Evolutionary conservation across 2,888 invertebrate genomes (phyloP).

Genomic region (Lasioglossum marginatum): DNA sequence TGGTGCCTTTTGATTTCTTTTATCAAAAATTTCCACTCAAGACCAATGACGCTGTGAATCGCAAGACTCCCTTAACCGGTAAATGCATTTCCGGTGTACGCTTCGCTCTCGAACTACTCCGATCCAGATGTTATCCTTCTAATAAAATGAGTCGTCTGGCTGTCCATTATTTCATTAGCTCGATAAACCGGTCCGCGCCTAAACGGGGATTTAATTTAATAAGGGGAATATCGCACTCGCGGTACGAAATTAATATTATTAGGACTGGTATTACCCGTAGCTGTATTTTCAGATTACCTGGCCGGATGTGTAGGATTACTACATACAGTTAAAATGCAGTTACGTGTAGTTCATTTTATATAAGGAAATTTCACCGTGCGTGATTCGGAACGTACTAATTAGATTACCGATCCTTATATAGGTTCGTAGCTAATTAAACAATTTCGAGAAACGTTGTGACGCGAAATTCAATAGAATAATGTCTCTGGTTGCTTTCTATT

Average conservation of each 20-base stretch:
- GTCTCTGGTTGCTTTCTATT: no score
- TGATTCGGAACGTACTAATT: neutral
- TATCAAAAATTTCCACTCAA: no score
- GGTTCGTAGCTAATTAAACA: neutral
- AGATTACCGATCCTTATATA: neutral
- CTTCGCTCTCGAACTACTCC: neutral
- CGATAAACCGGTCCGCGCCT: conserved; percentile 18
- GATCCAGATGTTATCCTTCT: neutral
- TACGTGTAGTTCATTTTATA: neutral
- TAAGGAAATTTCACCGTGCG: neutral
- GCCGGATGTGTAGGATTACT: neutral
- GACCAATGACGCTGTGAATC: no score
- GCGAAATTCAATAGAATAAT: no score
- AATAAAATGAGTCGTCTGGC: neutral
- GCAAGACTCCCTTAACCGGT: neutral
- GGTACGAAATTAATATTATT: conserved; percentile 31
- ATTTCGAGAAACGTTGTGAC: neutral
- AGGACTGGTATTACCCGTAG: neutral
- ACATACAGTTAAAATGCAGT: neutral
- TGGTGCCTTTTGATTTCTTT: no score
- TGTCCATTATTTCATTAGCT: conserved; percentile 17
- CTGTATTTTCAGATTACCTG: neutral
- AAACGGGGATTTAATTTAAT: neutral
- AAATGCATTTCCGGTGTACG: neutral
- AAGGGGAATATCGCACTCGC: neutral